Evolutionary conservation across 2,797 vertebrate genomes (phyloP).

Genomic region (Amblyopsis hoosieri): DNA sequence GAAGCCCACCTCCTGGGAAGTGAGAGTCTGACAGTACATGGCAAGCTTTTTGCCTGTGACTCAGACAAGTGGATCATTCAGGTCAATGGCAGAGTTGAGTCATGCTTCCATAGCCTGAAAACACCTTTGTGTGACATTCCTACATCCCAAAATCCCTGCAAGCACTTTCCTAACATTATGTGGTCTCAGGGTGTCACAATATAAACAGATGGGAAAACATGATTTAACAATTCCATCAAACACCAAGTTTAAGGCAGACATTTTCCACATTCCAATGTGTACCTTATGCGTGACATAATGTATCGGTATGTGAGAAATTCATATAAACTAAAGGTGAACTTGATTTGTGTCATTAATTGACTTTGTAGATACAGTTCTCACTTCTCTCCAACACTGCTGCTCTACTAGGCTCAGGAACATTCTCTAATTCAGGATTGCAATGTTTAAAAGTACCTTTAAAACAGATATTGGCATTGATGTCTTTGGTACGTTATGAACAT

Average conservation of each 20-base stretch:
- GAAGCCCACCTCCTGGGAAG: slow-evolving; percentile 50
- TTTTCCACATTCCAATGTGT: slow-evolving; percentile 19
- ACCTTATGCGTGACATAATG: background rate
- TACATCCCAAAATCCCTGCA: background rate
- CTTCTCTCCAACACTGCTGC: too few relatives aligned
- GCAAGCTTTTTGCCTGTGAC: slow-evolving; percentile 25
- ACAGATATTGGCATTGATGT: too few relatives aligned
- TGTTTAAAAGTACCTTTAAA: too few relatives aligned
- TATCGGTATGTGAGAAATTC: too few relatives aligned
- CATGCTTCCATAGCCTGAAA: slow-evolving; percentile 33
- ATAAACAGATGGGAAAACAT: slow-evolving; percentile 3
- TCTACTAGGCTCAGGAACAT: too few relatives aligned
- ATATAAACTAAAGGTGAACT: too few relatives aligned
- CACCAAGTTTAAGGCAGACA: slow-evolving; percentile 4
- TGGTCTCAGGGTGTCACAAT: background rate
- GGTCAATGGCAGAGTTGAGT: slow-evolving; percentile 45
- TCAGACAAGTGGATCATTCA: slow-evolving; percentile 26
- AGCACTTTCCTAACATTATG: background rate
- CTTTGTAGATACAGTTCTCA: too few relatives aligned
- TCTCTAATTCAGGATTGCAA: too few relatives aligned
- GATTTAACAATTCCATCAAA: background rate
- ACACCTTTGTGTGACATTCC: slow-evolving; percentile 58
- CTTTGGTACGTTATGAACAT: too few relatives aligned
- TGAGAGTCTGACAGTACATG: background rate
- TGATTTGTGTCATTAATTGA: too few relatives aligned